Conservation (phyloP, 53 echinoderm and acorn worm genomes). For the Antedon mediterranea region DNA sequence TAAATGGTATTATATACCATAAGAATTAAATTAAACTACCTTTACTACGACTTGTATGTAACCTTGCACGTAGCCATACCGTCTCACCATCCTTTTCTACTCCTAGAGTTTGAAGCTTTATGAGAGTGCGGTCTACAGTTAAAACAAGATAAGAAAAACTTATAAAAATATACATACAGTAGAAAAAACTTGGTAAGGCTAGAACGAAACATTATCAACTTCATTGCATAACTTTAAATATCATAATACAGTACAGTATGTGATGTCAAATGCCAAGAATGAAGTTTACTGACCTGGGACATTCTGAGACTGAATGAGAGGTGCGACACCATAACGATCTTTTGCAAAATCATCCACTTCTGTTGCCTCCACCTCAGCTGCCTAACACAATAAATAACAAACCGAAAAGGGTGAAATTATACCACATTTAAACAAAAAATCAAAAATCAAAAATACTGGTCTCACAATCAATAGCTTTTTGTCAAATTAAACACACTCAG, state of each 20-base stretch:
- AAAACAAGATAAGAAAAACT: neutral
- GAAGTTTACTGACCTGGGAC: constrained; percentile 40
- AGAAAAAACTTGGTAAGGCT: neutral
- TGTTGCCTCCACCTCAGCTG: constrained; percentile 51
- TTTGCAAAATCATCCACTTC: constrained; percentile 79
- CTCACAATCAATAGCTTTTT: no score
- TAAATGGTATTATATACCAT: no score
- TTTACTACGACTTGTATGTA: constrained; percentile 85
- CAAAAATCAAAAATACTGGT: no score
- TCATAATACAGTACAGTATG: no score
- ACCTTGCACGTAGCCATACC: constrained; percentile 82
- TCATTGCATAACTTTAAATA: neutral
- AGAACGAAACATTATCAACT: neutral
- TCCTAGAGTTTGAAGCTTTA: constrained; percentile 35
- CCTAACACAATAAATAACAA: constrained; percentile 18
- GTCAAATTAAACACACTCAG: no score
- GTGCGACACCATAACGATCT: constrained; percentile 60
- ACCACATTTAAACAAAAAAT: neutral
- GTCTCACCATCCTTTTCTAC: constrained; percentile 40
- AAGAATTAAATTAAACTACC: constrained; percentile 44
- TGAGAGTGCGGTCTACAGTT: constrained; percentile 60
- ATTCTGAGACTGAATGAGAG: constrained; percentile 59
- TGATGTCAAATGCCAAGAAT: no score
- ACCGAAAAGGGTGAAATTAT: neutral
- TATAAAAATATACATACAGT: neutral